Base-by-base conservation (phyloP, 1,140 invertebrate genomes). In the Papilio helenus region DNA sequence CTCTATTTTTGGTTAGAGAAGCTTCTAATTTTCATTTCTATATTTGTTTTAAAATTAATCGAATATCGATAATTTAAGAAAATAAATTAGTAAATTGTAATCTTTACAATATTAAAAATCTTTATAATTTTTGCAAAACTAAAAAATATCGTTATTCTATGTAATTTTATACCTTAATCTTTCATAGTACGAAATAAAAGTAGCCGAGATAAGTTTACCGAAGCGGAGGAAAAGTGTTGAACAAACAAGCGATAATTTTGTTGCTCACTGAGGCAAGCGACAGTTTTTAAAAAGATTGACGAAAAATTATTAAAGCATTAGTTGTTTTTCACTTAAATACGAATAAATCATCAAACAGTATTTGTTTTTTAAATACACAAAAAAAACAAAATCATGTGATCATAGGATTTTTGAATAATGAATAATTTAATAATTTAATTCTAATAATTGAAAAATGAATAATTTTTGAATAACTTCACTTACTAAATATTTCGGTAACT, bases 191-290 rank as follows among this genome's bases (percentile, higher is more conserved):
- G 26, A 68, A 68, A 68, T 68, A 68, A 68, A 68, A 68, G 61
- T 68, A 29, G 61, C 61, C 61, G 61, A 68, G 61, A 68, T 68
- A 68, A 68, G 26, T 68, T 68, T 68, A 29, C 26, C 61, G 26
- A 68, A 68, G 61, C 61, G 61, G 61, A 34, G 26, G 61, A 34
- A 68, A 68, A 68, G 61, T 68, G 61, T 68, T 68, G 61, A 68
- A 68, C 61, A 68, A 68, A 68, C 61, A 68, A 68, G 61, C 61
- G 61, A 68, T 68, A 68, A 68, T 68, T 68, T 34, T 29, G 61
- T 68, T 68, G 61, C 61, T 68, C 61, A 29, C 61, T 29, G 61
- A 65, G 23, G 23, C 23, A 65, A 29, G 61, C 61, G 23, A 29
- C 61, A 65, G 23, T 65, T 65, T 65, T 65, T 65, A 65, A 65